Conservation (phyloP, 2,888 invertebrate genomes). For the Abrostola triplasia region DNA sequence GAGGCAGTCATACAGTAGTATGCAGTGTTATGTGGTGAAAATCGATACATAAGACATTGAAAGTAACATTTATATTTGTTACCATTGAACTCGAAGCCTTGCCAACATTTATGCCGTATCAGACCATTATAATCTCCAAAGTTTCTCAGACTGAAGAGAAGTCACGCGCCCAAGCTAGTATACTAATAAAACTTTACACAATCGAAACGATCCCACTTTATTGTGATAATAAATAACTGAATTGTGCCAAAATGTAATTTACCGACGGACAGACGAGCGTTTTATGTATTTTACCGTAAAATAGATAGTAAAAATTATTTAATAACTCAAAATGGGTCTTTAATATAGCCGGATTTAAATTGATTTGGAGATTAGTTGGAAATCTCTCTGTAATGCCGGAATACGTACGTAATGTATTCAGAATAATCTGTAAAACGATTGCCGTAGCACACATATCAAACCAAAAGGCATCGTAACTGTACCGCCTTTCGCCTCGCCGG, state of each 20-base stretch:
- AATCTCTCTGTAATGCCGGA: not conserved
- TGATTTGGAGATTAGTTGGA: not conserved
- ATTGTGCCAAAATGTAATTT: slow-evolving; percentile 62
- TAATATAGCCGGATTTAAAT: slow-evolving; percentile 10
- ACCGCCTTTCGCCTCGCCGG: no score
- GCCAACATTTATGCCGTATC: not conserved
- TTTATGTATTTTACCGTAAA: slow-evolving; percentile 55
- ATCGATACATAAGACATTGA: no score
- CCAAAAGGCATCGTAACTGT: no score
- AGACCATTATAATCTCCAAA: not conserved
- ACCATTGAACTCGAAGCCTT: no score
- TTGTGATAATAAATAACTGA: slow-evolving; percentile 60
- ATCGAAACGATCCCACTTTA: slow-evolving; percentile 58
- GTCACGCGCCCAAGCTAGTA: slow-evolving; percentile 27
- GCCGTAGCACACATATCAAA: no score
- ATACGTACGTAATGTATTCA: not conserved
- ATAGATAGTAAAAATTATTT: slow-evolving; percentile 61
- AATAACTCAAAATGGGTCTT: slow-evolving; percentile 42
- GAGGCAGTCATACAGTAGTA: no score
- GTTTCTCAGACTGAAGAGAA: slow-evolving; percentile 4
- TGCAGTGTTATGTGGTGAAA: no score
- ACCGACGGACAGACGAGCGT: slow-evolving; percentile 53
- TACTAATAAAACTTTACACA: slow-evolving; percentile 52
- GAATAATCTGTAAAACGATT: not conserved
- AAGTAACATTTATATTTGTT: no score